Evolutionary conservation across 1,140 invertebrate species (phyloP).

Genomic region (Spodoptera frugiperda): DNA sequence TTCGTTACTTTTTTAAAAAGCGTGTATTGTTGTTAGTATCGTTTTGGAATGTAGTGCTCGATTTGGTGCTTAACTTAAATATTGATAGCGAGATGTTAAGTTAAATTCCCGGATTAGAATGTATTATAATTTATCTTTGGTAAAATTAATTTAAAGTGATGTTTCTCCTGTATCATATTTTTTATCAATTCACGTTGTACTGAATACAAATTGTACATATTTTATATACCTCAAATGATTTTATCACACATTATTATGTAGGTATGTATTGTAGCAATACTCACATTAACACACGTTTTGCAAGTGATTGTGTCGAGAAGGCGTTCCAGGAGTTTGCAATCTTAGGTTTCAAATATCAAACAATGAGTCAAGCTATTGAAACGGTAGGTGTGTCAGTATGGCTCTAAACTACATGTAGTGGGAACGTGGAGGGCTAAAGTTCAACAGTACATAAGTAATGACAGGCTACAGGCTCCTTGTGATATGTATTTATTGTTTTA

Average conservation of each 20-base stretch:
- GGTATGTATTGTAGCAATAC: no score
- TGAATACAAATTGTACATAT: neutral
- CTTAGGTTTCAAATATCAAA: slow-evolving; percentile 10
- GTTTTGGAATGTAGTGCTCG: no score
- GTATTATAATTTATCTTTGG: no score
- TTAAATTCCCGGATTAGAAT: no score
- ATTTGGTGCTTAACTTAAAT: no score
- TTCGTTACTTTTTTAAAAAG: no score
- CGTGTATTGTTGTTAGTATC: no score
- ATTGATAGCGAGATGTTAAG: no score
- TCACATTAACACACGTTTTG: neutral
- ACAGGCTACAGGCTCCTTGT: slow-evolving; percentile 2
- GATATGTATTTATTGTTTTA: neutral
- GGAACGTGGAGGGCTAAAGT: slow-evolving; percentile 19
- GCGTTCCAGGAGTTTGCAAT: slow-evolving; percentile 1
- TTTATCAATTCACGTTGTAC: no score
- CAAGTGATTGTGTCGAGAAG: neutral
- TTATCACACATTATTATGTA: no score
- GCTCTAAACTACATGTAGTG: slow-evolving; percentile 1
- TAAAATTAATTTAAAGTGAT: no score
- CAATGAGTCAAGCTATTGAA: slow-evolving; percentile 22
- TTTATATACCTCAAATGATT: neutral
- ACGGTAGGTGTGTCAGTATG: slow-evolving; percentile 14
- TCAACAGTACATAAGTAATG: slow-evolving; percentile 19
- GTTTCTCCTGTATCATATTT: no score